A percentile compares a stretch with the other conserved stretches of the same genome.
Conservation (phyloP, 2,888 invertebrate species). For the Stratiomys singularior region DNA sequence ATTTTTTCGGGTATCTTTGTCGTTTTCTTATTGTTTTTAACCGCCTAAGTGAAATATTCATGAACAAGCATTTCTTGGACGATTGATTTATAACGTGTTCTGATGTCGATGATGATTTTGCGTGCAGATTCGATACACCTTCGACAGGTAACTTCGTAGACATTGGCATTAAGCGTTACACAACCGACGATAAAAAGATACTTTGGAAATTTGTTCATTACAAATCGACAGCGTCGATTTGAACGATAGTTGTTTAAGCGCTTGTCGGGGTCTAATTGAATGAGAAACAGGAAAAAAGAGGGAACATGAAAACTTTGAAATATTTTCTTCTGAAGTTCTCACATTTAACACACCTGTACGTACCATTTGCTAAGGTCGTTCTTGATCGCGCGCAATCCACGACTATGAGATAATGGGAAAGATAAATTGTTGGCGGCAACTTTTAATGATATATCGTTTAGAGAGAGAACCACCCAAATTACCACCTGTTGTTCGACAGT, state of each 20-base stretch:
- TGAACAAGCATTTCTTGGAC: constrained; percentile 29
- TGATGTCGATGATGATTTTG: constrained; percentile 1
- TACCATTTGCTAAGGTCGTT: neutral
- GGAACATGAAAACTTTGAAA: neutral
- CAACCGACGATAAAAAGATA: constrained; percentile 7
- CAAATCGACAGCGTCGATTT: neutral
- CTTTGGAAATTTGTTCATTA: constrained; percentile 29
- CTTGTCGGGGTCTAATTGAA: constrained; percentile 41
- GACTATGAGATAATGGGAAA: neutral
- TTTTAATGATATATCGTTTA: constrained; percentile 44
- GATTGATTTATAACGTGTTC: constrained; percentile 34
- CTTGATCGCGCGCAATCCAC: neutral
- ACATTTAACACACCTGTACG: constrained; percentile 17
- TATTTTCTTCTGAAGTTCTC: neutral
- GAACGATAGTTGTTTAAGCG: constrained; percentile 10
- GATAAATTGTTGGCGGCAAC: constrained; percentile 21
- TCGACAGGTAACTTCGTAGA: neutral
- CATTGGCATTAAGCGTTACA: neutral
- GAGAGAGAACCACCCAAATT: constrained; percentile 47
- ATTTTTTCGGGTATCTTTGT: neutral
- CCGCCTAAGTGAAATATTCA: constrained; percentile 4
- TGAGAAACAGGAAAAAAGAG: neutral
- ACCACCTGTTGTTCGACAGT: constrained; percentile 50
- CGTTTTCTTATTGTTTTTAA: constrained; percentile 11
- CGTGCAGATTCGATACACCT: constrained; percentile 41